phyloP scores from a whole-genome alignment of 2,888 invertebrate genomes.

The Microchrysa polita region DNA sequence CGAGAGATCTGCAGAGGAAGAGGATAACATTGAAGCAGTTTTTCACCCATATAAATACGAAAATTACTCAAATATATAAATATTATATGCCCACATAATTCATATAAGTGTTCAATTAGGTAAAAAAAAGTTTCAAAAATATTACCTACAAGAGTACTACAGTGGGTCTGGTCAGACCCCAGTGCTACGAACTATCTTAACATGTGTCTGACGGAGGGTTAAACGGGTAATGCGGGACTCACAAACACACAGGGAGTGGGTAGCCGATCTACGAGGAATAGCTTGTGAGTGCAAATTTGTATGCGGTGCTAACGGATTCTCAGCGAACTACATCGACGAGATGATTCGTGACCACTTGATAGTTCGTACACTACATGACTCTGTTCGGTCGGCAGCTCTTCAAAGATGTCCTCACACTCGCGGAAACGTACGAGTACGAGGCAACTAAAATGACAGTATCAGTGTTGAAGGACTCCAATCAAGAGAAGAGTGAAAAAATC shows the following conservation, averaged over 20 bases:
- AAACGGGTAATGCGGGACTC: background rate
- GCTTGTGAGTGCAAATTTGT: constrained; percentile 15
- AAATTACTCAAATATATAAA: too few relatives aligned
- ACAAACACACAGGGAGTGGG: constrained; percentile 19
- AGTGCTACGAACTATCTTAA: too few relatives aligned
- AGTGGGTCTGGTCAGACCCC: too few relatives aligned
- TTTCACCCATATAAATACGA: too few relatives aligned
- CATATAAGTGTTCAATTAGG: too few relatives aligned
- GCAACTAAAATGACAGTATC: constrained; percentile 38
- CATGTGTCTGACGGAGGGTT: background rate
- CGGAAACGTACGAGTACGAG: constrained; percentile 46
- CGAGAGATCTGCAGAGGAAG: too few relatives aligned
- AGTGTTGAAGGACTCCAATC: background rate
- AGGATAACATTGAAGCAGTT: too few relatives aligned
- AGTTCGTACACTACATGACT: constrained; percentile 35
- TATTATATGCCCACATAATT: too few relatives aligned
- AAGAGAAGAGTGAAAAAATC: background rate
- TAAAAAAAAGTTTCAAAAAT: too few relatives aligned
- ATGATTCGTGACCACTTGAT: constrained; percentile 30
- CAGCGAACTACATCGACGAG: background rate
- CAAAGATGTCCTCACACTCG: constrained; percentile 40
- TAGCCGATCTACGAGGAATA: constrained; percentile 17
- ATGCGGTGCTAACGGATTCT: background rate
- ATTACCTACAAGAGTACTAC: too few relatives aligned
- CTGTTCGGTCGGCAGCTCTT: constrained; percentile 40